These are phyloP conservation scores for Dorcus hopei DNA, from an alignment of 2,888 invertebrate species.

Conservation along the genomic window DNA sequence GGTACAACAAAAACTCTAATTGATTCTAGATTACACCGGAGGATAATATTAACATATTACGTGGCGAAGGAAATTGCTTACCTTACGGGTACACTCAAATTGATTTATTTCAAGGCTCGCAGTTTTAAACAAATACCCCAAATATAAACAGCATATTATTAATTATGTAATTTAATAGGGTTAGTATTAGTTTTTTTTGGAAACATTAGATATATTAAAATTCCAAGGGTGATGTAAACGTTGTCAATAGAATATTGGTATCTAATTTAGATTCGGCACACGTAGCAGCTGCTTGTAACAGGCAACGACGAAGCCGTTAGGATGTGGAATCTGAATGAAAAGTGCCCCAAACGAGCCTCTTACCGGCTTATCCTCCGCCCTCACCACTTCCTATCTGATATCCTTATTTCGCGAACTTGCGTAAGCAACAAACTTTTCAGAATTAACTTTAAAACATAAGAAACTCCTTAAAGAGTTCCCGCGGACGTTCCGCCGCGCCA, in stretches of 20 bases:
- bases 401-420: conserved; percentile 29
- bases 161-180: too few relatives aligned
- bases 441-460: conserved; percentile 23
- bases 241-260: conserved; percentile 46
- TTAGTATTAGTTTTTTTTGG: conserved; percentile 5
- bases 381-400: conserved; percentile 34
- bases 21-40: background rate
- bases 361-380: conserved; percentile 40
- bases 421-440: conserved; percentile 25
- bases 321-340: conserved; percentile 46
- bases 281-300: conserved; percentile 45
- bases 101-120: too few relatives aligned
- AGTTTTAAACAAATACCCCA: too few relatives aligned
- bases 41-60: background rate
- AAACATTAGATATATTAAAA: conserved; percentile 36
- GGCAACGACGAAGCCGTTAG: conserved; percentile 42
- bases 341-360: conserved; percentile 44
- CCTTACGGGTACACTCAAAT: too few relatives aligned
- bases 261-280: conserved; percentile 37
- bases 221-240: conserved; percentile 37
- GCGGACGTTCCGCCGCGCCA: background rate
- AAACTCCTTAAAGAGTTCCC: conserved; percentile 10
- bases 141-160: too few relatives aligned
- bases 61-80: too few relatives aligned
- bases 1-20: background rate